Base-by-base conservation (phyloP, 1,140 invertebrate species). In the Lethrus apterus region DNA sequence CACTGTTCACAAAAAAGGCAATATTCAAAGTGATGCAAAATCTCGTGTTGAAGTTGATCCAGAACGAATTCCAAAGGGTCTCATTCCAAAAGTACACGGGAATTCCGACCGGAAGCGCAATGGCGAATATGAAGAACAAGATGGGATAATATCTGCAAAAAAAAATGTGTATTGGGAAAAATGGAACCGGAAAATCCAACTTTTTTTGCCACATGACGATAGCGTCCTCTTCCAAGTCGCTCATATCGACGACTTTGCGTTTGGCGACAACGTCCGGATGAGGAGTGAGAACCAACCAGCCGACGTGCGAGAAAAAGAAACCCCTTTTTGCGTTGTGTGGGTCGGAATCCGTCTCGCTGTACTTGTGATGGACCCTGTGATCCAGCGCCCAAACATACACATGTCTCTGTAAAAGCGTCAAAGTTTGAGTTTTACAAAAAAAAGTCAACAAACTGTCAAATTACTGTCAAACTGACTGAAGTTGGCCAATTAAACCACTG, bases 1-100 rank as follows among this genome's bases (percentile, higher is more conserved):
- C 81, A 60, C 88, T 92, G 65, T 97, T 97, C 2, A 96, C 91
- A 49, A 85, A 81, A 77, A 91, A 97, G 1, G 92, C 94, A 49
- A 88, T 83, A 62, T 98, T 91, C 0, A 96, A 73, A 0, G 82
- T 89, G 19, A 83, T 71, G 31, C 79, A 81, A 65, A 93, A 96
- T 17, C 93, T 74, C 44, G 84, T 75, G 32, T 92, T 80, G 53
- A 86, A 89, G 50, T 83, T 82, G 2, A 94, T 77, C 68, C 89
- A 87, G 62, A 91, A 92, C 2, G 88, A 83, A 55, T 78, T 80
- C 66, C 79, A 77, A 2, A 87, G 55, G 3, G 70, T 73, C 68
- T 98, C 93, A 26, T 79, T 72, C 91, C 92, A 97, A 47, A 80
- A 80, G 58, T 85, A 83, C 46, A 79, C 80, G 0, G 93, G 91